Evolutionary conservation across 2,888 invertebrate species (phyloP).

Genomic region (Hemithea aestivaria): DNA sequence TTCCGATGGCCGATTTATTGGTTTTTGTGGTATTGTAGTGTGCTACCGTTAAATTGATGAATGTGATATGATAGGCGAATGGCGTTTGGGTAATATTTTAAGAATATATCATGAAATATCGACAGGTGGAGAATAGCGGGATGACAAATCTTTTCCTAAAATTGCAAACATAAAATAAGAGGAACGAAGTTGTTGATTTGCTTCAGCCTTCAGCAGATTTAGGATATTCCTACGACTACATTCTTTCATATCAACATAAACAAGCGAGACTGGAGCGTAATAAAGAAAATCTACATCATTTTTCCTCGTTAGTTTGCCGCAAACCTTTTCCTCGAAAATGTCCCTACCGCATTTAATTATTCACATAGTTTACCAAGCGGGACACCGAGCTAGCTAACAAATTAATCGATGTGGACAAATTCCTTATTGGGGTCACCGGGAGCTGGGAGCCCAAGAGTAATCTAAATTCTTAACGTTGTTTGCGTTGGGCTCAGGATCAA

Average conservation of each 20-base stretch:
- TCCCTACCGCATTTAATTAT: conserved; percentile 16
- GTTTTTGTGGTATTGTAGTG: conserved; percentile 22
- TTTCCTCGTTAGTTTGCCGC: background rate
- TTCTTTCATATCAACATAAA: no score
- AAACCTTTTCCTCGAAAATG: conserved; percentile 2
- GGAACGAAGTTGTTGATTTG: no score
- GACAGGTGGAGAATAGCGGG: conserved; percentile 1
- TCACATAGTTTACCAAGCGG: conserved; percentile 11
- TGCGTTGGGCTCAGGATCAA: conserved; percentile 18
- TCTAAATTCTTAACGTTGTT: conserved; percentile 35
- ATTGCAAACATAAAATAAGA: no score
- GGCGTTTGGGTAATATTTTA: background rate
- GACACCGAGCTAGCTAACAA: conserved; percentile 25
- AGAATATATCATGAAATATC: conserved; percentile 2
- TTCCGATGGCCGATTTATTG: conserved; percentile 24
- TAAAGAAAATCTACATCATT: background rate
- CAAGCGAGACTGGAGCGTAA: no score
- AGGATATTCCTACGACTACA: no score
- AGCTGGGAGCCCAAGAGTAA: conserved; percentile 26
- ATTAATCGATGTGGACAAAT: conserved; percentile 47
- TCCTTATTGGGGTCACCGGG: conserved; percentile 32
- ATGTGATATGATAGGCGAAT: conserved; percentile 16
- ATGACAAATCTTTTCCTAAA: no score
- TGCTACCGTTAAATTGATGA: conserved; percentile 24
- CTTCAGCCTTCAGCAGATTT: no score